These are phyloP conservation scores for Pantala flavescens DNA, from an alignment of 1,140 invertebrate species.

Conservation along the genomic window DNA sequence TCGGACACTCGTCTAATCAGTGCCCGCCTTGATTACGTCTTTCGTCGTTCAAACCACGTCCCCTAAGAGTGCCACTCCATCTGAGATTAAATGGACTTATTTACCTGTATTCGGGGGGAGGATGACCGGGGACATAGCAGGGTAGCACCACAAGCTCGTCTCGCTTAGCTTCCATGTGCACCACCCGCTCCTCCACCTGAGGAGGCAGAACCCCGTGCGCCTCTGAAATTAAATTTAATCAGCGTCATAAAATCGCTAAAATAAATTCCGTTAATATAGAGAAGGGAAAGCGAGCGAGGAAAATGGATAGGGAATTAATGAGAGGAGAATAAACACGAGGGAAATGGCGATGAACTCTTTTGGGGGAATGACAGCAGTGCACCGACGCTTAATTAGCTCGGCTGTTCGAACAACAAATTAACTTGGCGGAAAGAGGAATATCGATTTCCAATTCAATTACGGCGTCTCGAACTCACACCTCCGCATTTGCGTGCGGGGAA, in stretches of 20 bases:
- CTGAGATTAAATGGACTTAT: too few species aligned
- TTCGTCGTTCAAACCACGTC: too few species aligned
- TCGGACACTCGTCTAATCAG: too few species aligned
- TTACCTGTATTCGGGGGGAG: constrained; percentile 32
- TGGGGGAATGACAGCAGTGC: not conserved
- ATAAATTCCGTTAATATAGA: not conserved
- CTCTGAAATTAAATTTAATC: not conserved
- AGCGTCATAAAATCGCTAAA: not conserved
- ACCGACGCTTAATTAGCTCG: not conserved
- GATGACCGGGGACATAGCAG: constrained; percentile 33
- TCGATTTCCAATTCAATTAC: constrained; percentile 10
- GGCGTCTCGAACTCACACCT: not conserved
- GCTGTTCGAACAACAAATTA: too few species aligned
- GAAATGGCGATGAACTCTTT: not conserved
- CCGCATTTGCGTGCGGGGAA: too few species aligned
- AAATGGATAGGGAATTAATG: not conserved
- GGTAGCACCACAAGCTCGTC: constrained; percentile 23
- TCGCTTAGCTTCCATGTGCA: constrained; percentile 19
- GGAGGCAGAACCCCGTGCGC: constrained; percentile 5
- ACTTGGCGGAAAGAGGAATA: not conserved
- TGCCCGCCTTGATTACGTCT: too few species aligned
- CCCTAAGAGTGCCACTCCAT: too few species aligned
- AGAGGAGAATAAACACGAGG: not conserved
- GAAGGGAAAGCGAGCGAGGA: not conserved
- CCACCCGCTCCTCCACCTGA: constrained; percentile 5